Conservation (phyloP, 1,140 invertebrate species). For the Pseudomyrmex flavicornis region DNA sequence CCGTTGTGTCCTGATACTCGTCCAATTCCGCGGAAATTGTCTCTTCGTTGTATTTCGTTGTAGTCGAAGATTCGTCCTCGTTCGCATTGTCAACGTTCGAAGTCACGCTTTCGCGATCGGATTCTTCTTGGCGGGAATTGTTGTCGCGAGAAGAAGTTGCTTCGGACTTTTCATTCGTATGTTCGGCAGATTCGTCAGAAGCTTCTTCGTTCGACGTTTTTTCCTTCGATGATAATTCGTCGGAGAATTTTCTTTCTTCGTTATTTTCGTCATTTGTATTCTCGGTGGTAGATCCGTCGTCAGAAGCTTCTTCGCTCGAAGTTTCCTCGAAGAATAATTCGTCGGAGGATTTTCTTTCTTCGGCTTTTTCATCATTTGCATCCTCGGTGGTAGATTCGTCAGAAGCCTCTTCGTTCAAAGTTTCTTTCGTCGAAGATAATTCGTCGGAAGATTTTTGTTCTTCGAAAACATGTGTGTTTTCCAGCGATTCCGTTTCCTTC, state of each 20-base stretch:
- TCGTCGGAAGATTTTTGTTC: slow-evolving; percentile 33
- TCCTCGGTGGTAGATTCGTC: neutral
- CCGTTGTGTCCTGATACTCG: slow-evolving; percentile 59
- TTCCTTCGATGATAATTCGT: neutral
- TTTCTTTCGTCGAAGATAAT: neutral
- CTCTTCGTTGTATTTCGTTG: slow-evolving; percentile 23
- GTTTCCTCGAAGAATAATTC: slow-evolving; percentile 10
- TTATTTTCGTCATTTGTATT: neutral
- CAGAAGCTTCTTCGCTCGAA: neutral
- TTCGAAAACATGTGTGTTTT: slow-evolving; percentile 14
- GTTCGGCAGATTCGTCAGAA: neutral
- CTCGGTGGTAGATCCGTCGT: too few relatives aligned
- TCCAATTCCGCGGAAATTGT: slow-evolving; percentile 10
- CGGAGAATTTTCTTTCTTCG: neutral
- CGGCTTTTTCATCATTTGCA: neutral
- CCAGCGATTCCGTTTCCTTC: slow-evolving; percentile 28
- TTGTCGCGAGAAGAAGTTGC: slow-evolving; percentile 19
- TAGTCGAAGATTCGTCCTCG: slow-evolving; percentile 23
- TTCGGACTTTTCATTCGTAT: neutral
- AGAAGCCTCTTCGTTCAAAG: too few relatives aligned
- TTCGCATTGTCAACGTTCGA: neutral
- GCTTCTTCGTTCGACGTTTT: neutral
- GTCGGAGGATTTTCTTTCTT: neutral
- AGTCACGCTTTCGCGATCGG: neutral
- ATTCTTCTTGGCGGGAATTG: slow-evolving; percentile 3